Conservation (phyloP, 2,113 vertebrate species). For the Butastur rufipennis region DNA sequence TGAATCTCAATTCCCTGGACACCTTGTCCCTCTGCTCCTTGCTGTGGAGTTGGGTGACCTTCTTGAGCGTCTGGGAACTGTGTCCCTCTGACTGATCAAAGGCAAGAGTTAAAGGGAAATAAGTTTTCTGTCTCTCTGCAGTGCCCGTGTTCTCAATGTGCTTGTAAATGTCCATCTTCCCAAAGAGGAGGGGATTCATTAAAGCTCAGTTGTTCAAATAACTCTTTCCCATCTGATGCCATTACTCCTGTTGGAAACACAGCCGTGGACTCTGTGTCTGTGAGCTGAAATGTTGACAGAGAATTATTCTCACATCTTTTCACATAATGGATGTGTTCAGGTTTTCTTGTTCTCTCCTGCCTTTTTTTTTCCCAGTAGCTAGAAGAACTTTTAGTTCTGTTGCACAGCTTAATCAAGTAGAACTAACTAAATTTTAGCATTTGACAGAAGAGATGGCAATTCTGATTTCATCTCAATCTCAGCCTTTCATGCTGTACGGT, state of each 20-base stretch:
- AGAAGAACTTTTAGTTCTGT: slow-evolving; percentile 46
- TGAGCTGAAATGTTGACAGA: slow-evolving; percentile 32
- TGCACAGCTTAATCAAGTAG: slow-evolving; percentile 53
- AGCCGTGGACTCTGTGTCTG: neutral
- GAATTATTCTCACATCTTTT: slow-evolving; percentile 24
- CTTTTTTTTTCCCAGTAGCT: neutral
- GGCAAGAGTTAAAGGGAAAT: neutral
- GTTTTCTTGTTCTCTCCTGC: neutral
- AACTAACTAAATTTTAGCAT: slow-evolving; percentile 52
- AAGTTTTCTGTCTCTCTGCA: neutral
- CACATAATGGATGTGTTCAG: slow-evolving; percentile 13
- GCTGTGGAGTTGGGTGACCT: neutral
- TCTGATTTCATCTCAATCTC: slow-evolving; percentile 46
- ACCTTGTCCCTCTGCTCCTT: neutral
- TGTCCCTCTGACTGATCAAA: neutral
- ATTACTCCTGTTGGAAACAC: neutral
- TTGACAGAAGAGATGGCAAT: slow-evolving; percentile 59
- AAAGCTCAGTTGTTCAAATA: neutral
- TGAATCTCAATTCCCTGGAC: neutral
- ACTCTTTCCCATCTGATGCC: neutral
- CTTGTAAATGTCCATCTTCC: neutral
- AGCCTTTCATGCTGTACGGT: neutral
- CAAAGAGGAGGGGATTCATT: neutral
- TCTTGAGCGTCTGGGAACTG: rapidly evolving
- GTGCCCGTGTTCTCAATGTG: neutral